A percentile compares a stretch with the other conserved stretches of the same genome.
phyloP scores from a whole-genome alignment of 2,113 vertebrate species.

The Gnathonemus echidnorhynchus region DNA sequence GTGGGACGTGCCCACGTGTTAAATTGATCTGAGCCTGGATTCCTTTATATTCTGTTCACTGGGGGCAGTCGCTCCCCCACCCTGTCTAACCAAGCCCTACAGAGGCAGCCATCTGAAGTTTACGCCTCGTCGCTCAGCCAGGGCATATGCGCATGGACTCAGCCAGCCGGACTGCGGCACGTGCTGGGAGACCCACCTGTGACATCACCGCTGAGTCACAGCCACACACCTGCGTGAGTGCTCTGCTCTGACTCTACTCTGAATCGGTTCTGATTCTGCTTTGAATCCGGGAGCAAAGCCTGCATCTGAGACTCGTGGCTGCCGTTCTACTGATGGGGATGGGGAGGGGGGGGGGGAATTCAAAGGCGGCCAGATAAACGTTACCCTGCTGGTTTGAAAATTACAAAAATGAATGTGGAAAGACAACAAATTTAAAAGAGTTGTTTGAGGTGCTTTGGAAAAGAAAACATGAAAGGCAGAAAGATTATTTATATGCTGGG shows the following conservation, averaged over 20 bases:
- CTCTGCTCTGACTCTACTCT: not conserved
- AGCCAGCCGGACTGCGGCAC: not conserved
- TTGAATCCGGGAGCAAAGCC: not conserved
- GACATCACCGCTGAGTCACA: not conserved
- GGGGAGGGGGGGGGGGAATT: not conserved
- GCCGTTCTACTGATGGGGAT: not conserved
- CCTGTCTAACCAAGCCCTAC: not conserved
- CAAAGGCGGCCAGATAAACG: not conserved
- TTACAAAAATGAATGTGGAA: not conserved
- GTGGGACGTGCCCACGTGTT: not conserved
- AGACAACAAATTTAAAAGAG: not conserved
- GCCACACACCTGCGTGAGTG: not conserved
- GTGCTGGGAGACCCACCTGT: not conserved
- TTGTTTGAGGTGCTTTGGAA: not conserved
- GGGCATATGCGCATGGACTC: not conserved
- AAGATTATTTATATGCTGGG: not conserved
- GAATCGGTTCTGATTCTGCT: not conserved
- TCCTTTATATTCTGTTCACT: not conserved
- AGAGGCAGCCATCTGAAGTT: not conserved
- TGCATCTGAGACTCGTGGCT: not conserved
- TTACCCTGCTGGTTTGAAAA: not conserved
- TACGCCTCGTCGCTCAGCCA: not conserved
- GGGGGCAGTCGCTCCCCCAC: not conserved
- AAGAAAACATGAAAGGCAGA: not conserved
- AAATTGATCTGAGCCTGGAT: not conserved